These are phyloP conservation scores for Acanthurus lineatus DNA, from an alignment of 2,797 vertebrate species.

Conservation along the genomic window DNA sequence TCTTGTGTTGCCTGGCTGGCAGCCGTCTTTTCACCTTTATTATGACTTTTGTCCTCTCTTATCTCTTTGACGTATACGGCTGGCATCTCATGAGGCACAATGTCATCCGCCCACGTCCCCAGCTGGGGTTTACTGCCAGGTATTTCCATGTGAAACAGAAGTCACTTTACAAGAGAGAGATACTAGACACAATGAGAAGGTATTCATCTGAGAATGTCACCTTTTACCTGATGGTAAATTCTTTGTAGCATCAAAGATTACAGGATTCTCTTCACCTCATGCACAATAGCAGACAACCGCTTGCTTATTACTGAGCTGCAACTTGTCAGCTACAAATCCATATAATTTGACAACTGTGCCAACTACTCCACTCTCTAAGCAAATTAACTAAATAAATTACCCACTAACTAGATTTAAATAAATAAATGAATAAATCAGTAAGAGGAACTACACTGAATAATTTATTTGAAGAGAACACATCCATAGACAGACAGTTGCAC, in stretches of 20 bases:
- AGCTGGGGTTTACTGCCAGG: conserved; percentile 25
- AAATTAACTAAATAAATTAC: conserved; percentile 50
- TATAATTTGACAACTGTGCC: conserved; percentile 23
- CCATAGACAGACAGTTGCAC: conserved; percentile 53
- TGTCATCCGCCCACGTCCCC: conserved; percentile 36
- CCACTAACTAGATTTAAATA: conserved; percentile 54
- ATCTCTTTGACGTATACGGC: conserved; percentile 69
- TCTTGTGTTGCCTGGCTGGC: conserved; percentile 20
- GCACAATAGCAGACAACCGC: conserved; percentile 20
- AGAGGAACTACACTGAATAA: conserved; percentile 66
- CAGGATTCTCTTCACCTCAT: conserved; percentile 10
- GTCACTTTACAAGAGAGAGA: conserved; percentile 42
- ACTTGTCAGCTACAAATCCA: conserved; percentile 13
- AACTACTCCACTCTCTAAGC: conserved; percentile 27
- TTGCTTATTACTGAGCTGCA: conserved; percentile 23
- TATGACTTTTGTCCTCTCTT: conserved; percentile 62
- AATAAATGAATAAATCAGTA: conserved; percentile 59
- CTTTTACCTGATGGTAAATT: conserved; percentile 36
- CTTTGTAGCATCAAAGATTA: conserved; percentile 36
- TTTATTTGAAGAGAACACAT: conserved; percentile 72
- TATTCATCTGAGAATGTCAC: conserved; percentile 51
- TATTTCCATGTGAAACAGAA: conserved; percentile 40
- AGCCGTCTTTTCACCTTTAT: conserved; percentile 48
- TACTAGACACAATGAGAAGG: conserved; percentile 30
- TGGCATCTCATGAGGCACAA: conserved; percentile 51